These are phyloP conservation scores for Philotrypesis tridentata DNA, from an alignment of 1,140 invertebrate genomes.

Conservation along the genomic window DNA sequence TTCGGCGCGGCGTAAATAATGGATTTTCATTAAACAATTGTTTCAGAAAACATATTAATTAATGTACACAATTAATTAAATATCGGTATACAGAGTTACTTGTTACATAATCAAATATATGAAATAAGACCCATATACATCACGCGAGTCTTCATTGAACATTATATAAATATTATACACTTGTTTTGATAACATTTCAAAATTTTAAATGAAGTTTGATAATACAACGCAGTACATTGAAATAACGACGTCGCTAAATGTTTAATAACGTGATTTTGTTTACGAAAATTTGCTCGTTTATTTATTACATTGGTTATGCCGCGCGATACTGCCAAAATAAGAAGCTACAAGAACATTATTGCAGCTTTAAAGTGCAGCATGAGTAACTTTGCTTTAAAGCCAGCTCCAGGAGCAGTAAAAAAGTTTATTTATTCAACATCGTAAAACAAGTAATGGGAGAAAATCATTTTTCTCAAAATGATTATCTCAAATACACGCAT, in stretches of 20 bases:
- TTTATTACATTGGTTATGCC: not conserved
- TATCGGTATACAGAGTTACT: too few relatives aligned
- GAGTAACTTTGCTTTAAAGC: slow-evolving; percentile 1
- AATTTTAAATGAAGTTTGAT: not conserved
- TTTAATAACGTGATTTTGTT: not conserved
- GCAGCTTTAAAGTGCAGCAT: not conserved
- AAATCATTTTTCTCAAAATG: not conserved
- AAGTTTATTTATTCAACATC: not conserved
- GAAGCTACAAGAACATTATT: slow-evolving; percentile 3
- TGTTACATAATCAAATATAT: too few relatives aligned
- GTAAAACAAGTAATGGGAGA: not conserved
- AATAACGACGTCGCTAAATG: not conserved
- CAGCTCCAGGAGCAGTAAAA: not conserved
- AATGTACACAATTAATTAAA: too few relatives aligned
- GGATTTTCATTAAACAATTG: too few relatives aligned
- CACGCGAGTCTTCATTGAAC: too few relatives aligned
- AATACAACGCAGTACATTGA: not conserved
- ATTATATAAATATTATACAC: too few relatives aligned
- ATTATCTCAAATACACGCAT: too few relatives aligned
- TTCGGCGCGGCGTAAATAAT: too few relatives aligned
- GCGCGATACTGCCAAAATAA: too few relatives aligned
- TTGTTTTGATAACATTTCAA: not conserved
- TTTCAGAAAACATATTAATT: too few relatives aligned
- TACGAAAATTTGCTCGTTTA: not conserved
- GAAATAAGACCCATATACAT: not conserved